phyloP scores from a whole-genome alignment of 2,888 invertebrate species.

The Ischnus inquisitorius region DNA sequence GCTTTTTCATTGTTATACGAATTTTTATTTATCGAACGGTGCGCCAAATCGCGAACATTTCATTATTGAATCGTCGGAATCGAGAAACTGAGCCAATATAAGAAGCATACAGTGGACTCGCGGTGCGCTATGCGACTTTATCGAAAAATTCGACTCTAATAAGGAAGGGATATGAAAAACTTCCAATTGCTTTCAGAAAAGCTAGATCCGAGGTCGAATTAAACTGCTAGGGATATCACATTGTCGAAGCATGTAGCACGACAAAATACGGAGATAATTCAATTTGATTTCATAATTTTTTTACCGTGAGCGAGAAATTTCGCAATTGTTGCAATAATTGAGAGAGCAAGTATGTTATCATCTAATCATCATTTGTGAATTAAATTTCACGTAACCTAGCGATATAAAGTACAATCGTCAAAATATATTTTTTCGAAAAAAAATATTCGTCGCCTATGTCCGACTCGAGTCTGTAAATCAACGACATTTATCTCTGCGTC shows the following conservation, averaged over 20 bases:
- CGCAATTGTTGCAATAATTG: too few relatives aligned
- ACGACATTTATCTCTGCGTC: background rate
- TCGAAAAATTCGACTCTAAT: background rate
- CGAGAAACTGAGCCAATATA: background rate
- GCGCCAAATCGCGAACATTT: background rate
- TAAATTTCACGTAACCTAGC: too few relatives aligned
- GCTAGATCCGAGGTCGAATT: background rate
- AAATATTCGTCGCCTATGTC: background rate
- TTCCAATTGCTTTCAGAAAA: background rate
- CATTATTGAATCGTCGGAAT: background rate
- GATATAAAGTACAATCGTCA: background rate
- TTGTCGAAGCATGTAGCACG: too few relatives aligned
- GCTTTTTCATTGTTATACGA: background rate
- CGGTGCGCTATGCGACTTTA: background rate
- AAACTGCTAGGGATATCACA: background rate
- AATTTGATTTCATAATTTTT: too few relatives aligned
- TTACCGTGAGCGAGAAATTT: too few relatives aligned
- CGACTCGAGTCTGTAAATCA: background rate
- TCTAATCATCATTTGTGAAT: too few relatives aligned
- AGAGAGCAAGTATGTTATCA: too few relatives aligned
- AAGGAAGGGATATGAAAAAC: background rate
- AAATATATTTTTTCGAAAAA: background rate
- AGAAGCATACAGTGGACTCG: background rate
- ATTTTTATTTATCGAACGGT: background rate
- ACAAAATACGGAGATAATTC: too few relatives aligned